These are phyloP conservation scores for Charanyca ferruginea DNA, from an alignment of 2,888 invertebrate species.

Conservation along the genomic window DNA sequence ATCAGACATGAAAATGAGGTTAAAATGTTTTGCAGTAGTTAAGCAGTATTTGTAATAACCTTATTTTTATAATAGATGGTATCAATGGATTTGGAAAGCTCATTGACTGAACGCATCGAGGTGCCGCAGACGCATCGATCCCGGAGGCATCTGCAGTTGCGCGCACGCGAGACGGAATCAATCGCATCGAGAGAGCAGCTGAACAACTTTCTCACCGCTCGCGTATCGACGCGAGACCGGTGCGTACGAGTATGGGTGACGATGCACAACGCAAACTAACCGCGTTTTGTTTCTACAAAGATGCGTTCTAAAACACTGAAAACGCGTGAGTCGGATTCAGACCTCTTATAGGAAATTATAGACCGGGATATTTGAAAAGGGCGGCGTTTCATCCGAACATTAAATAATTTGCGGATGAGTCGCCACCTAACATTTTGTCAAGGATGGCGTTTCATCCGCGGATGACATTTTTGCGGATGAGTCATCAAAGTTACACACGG, in stretches of 20 bases:
- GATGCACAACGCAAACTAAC: conserved; percentile 62
- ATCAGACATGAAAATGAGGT: conserved; percentile 36
- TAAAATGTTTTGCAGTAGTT: conserved; percentile 23
- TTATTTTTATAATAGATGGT: conserved; percentile 4
- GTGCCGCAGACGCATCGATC: conserved; percentile 57
- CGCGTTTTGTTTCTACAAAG: conserved; percentile 49
- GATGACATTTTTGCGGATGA: too few relatives aligned
- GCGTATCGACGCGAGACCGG: conserved; percentile 78
- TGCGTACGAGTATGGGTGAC: conserved; percentile 69
- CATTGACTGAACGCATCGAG: conserved; percentile 32
- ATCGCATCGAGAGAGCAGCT: conserved; percentile 83
- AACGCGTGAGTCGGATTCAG: background rate
- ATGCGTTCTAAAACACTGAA: conserved; percentile 3
- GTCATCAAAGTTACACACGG: too few relatives aligned
- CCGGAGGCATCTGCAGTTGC: conserved; percentile 65
- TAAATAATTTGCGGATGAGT: too few relatives aligned
- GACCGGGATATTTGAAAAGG: too few relatives aligned
- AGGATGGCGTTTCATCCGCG: too few relatives aligned
- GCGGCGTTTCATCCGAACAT: too few relatives aligned
- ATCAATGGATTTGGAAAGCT: conserved; percentile 44
- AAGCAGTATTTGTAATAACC: conserved; percentile 10
- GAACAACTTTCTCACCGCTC: conserved; percentile 86
- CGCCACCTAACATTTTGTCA: too few relatives aligned
- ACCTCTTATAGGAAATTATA: background rate
- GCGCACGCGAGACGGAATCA: conserved; percentile 76